Evolutionary conservation across 2,888 invertebrate genomes (phyloP), one percentile per base, ranked within the genome.

Genomic region (Oxyteleia sp.): DNA sequence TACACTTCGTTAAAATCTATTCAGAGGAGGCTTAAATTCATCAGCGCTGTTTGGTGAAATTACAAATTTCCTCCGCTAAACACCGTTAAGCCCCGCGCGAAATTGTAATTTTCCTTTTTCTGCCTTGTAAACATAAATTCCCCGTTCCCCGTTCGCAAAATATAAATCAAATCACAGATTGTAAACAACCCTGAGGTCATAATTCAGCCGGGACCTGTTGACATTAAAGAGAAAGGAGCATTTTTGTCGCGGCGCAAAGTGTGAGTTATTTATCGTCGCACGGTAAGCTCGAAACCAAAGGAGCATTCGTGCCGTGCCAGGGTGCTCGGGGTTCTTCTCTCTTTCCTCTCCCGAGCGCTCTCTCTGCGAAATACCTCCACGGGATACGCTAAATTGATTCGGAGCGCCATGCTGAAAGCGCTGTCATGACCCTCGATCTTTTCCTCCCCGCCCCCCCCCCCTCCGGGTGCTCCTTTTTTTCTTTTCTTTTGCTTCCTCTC

Each of bases 321-420:
- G n/a, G n/a, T n/a, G n/a, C n/a, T 59, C 71, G 32, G 32, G 35
- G 26, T 5, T 43, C 26, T 26, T n/a, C n/a, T n/a, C n/a, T n/a
- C 26, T 26, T 26, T 26, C 26, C 26, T n/a, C 26, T 26, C 49
- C 45, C 11, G 69, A 32, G n/a, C 32, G 61, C 35, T 53, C 49
- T 59, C 68, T 18, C 55, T 41, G n/a, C 26, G 57, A 80, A 80
- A 80, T 80, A 83, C 72, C 84, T 84, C 51, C 75, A 76, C 64
- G 75, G 88, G 86, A 89, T 88, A 87, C 85, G 86, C 86, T 90
- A 89, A 91, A 91, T 91, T 90, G 90, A 90, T 89, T 90, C 88
- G 88, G 87, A 82, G 85, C 88, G 86, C 85, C 85, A 87, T 84
- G 84, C 85, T 88, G 82, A 87, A 90, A 88, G 74, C 88, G 82